These are phyloP conservation scores for Andrena hattorfiana DNA, from an alignment of 2,888 invertebrate genomes.

Conservation along the genomic window DNA sequence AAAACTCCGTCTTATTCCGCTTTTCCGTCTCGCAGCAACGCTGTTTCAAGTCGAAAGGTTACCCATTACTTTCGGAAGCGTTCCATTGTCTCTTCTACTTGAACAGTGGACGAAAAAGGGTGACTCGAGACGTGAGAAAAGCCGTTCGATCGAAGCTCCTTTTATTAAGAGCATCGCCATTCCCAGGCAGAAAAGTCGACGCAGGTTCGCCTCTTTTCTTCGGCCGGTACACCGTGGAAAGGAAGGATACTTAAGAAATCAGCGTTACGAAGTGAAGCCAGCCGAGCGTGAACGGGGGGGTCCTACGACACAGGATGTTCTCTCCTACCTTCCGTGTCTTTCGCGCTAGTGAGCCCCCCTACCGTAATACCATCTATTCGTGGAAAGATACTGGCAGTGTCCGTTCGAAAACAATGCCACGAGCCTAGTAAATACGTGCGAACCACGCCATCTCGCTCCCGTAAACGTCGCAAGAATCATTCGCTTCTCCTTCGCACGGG, in stretches of 20 bases:
- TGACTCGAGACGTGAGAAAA: slow-evolving; percentile 49
- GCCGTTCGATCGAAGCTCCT: slow-evolving; percentile 39
- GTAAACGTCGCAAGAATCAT: not conserved
- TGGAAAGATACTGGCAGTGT: slow-evolving; percentile 72
- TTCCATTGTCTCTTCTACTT: not conserved
- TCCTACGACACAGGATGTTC: slow-evolving; percentile 78
- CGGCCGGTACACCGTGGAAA: slow-evolving; percentile 62
- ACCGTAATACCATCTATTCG: slow-evolving; percentile 71
- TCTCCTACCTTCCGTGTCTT: slow-evolving; percentile 78
- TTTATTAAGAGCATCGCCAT: slow-evolving; percentile 62
- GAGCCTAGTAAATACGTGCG: slow-evolving; percentile 64
- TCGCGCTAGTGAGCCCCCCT: slow-evolving; percentile 62
- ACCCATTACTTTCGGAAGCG: not conserved
- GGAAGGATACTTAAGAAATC: slow-evolving; percentile 80
- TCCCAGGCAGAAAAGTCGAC: slow-evolving; percentile 44
- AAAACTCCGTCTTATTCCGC: too few species aligned
- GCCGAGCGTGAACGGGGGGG: slow-evolving; percentile 77
- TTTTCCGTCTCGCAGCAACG: not conserved
- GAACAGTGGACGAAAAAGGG: slow-evolving; percentile 14
- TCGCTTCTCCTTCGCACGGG: not conserved
- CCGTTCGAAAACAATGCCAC: slow-evolving; percentile 64
- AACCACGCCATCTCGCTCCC: slow-evolving; percentile 37
- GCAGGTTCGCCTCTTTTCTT: slow-evolving; percentile 11
- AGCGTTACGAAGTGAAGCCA: slow-evolving; percentile 80
- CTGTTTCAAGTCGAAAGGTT: not conserved